Evolutionary conservation across 35 echinoderm and acorn worm species (phyloP), one percentile per base, ranked within the genome.

Genomic region (Heliocidaris tuberculata): DNA sequence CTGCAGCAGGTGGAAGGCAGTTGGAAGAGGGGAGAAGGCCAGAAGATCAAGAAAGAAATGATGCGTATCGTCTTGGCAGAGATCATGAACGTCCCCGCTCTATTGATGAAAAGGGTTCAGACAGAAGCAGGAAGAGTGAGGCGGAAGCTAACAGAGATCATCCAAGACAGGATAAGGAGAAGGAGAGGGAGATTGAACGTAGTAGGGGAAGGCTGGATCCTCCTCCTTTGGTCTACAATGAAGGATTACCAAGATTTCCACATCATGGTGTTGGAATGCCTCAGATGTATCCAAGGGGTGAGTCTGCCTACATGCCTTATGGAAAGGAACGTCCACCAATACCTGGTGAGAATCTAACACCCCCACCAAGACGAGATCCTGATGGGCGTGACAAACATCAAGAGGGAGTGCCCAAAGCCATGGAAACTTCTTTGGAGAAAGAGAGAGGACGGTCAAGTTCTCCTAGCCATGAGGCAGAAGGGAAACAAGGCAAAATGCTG

Each of bases 201-300:
- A 78, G 65, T 24, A 78, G 65, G 65, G 65, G 21, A 78, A 78
- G 65, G 27, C 19, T 78, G 21, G 65, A 78, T 78, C 65, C 65
- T 78, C 65, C 65, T n/a, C 65, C 65, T 0, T 78, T 78, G 65
- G 65, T 78, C 4, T 78, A 78, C 65, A n/a, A 24, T 21, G 65
- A 78, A 78, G 65, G 65, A n/a, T 78, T 78, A n/a, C 65, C 65
- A 78, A 78, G 31, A 8, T 89, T 89, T 30, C 87, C 47, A 19
- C 87, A 89, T 48, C 87, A 93, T 15, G 11, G 87, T 12, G 11
- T 49, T 93, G 91, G 50, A 52, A 93, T 93, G 91, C 91, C 91
- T 52, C 91, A 93, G 50, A 93, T 93, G 91, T 93, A 93, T n/a
- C 29, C 48, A 49, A 93, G 48, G 48, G 91, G 47, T 2, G 91